Evolutionary conservation across 2,113 vertebrate genomes (phyloP).

Genomic region (Pandion haliaetus): DNA sequence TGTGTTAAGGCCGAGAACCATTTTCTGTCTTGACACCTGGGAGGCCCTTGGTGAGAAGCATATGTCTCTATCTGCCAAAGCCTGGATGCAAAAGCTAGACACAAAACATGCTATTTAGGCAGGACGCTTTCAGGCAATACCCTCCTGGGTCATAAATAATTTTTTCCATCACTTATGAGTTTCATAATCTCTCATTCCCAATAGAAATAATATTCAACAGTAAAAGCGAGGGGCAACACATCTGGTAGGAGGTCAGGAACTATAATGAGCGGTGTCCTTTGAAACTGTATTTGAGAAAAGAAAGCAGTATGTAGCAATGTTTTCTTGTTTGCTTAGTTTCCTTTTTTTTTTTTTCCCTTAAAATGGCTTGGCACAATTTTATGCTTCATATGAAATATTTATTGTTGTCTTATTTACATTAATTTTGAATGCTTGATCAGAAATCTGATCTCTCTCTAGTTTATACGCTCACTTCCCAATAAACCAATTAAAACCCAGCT

Average conservation of each 20-base stretch:
- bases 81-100: neutral
- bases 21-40: neutral
- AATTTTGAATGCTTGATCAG: neutral
- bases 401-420: neutral
- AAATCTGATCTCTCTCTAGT: neutral
- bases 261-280: neutral
- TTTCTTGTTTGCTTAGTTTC: neutral
- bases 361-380: neutral
- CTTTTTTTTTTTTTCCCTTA: neutral
- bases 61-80: neutral
- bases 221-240: neutral
- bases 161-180: neutral
- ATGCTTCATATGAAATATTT: neutral
- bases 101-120: fast-evolving
- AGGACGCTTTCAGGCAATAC: neutral
- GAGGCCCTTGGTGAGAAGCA: neutral
- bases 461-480: neutral
- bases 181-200: neutral
- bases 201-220: neutral
- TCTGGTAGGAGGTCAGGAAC: neutral
- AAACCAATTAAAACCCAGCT: neutral
- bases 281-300: neutral
- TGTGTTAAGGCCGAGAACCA: neutral
- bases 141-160: neutral
- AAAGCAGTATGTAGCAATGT: neutral